Conservation (phyloP, 2,797 vertebrate species). For the Megalops cyprinoides region DNA sequence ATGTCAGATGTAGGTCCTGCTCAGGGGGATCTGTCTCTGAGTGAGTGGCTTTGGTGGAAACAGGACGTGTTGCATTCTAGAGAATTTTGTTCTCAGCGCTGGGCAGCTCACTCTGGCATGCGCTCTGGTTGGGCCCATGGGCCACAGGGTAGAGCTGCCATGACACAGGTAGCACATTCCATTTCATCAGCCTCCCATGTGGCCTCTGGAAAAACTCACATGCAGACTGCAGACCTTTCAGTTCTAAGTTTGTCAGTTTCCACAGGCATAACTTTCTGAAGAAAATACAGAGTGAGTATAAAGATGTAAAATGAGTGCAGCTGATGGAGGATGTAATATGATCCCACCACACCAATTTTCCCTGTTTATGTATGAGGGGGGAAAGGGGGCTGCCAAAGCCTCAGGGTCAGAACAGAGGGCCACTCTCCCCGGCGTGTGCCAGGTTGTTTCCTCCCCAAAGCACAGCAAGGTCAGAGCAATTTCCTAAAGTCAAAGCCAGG, state of each 20-base stretch:
- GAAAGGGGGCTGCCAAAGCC: conserved; percentile 45
- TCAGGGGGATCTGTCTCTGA: conserved; percentile 25
- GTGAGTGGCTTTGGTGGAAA: conserved; percentile 42
- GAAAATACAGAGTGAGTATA: conserved; percentile 49
- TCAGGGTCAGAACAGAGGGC: conserved; percentile 63
- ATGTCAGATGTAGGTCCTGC: conserved; percentile 41
- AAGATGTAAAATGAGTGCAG: conserved; percentile 65
- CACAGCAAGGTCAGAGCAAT: conserved; percentile 72
- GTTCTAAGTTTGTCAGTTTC: conserved; percentile 47
- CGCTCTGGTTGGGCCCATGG: conserved; percentile 55
- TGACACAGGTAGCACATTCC: conserved; percentile 45
- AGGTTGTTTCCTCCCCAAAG: conserved; percentile 73
- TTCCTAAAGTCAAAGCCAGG: conserved; percentile 72
- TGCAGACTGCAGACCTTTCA: conserved; percentile 67
- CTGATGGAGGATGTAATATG: conserved; percentile 62
- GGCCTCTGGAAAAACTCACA: conserved; percentile 65
- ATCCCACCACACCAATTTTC: conserved; percentile 62
- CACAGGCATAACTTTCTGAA: conserved; percentile 40
- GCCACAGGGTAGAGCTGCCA: conserved; percentile 44
- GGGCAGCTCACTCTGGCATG: conserved; percentile 48
- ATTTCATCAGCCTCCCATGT: conserved; percentile 61
- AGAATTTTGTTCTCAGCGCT: conserved; percentile 37
- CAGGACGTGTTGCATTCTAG: conserved; percentile 35
- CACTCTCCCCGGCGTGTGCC: conserved; percentile 59
- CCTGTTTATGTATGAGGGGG: conserved; percentile 40